Evolutionary conservation across 2,888 invertebrate species (phyloP), one percentile per base, ranked within the genome.

Genomic region (Idaea biselata): DNA sequence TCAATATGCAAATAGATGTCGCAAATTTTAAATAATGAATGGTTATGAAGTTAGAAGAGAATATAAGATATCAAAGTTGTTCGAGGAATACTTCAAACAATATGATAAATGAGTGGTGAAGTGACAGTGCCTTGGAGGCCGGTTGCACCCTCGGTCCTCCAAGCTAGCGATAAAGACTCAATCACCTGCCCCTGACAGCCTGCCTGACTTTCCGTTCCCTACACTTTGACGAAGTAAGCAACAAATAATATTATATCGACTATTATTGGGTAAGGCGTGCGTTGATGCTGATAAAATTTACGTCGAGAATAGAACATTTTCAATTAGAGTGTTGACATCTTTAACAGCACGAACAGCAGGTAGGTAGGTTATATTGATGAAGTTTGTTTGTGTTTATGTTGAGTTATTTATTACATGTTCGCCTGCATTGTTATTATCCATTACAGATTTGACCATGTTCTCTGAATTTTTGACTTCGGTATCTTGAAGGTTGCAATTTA

Each of bases 101-200:
- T 71, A 77, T 85, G 83, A 85, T 84, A 82, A 86, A 86, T 86
- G 83, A 79, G 76, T 68, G 73, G 76, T 74, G 75, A 76, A 81
- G 78, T 80, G 82, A 81, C 79, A 80, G 77, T 79, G 82, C 81
- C 80, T 79, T 65, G 71, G 77, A 76, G 73, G 79, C 77, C 78
- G 78, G 80, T 79, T 81, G 84, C 83, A 81, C 84, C 84, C 86
- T 71, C 76, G 79, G 75, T 77, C 70, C 72, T 69, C 72, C 74
- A 72, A 65, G 71, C 69, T 70, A 64, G 74, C 79, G 83, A 87
- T 87, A 87, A 86, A 83, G 83, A 80, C 86, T 85, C 86, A 85
- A 87, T 88, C 86, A 85, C 83, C 84, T 86, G 86, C 77, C 79
- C 76, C 76, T 81, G 84, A 83, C 87, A 85, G 82, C 70, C 68